Evolutionary conservation across 2,797 vertebrate genomes (phyloP).

Genomic region (Garrulus glandarius): DNA sequence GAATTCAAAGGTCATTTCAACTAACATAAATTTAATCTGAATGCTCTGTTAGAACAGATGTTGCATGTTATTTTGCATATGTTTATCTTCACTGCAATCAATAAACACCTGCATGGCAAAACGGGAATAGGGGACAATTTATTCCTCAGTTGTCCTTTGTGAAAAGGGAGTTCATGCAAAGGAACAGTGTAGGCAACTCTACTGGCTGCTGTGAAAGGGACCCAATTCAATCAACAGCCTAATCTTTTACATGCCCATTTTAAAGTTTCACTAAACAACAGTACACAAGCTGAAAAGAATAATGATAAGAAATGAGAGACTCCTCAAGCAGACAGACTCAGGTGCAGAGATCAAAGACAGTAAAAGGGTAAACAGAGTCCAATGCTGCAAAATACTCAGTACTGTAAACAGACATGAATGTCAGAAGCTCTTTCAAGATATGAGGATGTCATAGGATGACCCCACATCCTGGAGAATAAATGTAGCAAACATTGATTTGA

Average conservation of each 20-base stretch:
- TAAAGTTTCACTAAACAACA: not conserved
- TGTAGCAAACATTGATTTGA: not conserved
- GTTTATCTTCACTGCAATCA: not conserved
- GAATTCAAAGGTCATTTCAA: not conserved
- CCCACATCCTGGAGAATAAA: not conserved
- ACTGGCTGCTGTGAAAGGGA: not conserved
- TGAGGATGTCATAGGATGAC: not conserved
- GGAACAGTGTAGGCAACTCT: not conserved
- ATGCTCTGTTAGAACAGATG: not conserved
- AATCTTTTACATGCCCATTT: not conserved
- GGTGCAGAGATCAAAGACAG: not conserved
- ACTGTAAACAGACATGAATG: not conserved
- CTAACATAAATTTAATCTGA: not conserved
- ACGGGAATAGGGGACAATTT: rapidly evolving
- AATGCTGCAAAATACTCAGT: not conserved
- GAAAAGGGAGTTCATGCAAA: not conserved
- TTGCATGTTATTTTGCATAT: not conserved
- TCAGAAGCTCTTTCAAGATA: not conserved
- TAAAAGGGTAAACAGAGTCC: not conserved
- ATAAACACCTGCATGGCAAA: not conserved
- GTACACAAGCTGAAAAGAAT: not conserved
- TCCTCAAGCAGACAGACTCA: not conserved
- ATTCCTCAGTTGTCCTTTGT: not conserved
- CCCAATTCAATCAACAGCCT: not conserved
- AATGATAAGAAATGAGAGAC: not conserved